Base-by-base conservation (phyloP, 2,113 vertebrate genomes). In the Motacilla tschutschensis region DNA sequence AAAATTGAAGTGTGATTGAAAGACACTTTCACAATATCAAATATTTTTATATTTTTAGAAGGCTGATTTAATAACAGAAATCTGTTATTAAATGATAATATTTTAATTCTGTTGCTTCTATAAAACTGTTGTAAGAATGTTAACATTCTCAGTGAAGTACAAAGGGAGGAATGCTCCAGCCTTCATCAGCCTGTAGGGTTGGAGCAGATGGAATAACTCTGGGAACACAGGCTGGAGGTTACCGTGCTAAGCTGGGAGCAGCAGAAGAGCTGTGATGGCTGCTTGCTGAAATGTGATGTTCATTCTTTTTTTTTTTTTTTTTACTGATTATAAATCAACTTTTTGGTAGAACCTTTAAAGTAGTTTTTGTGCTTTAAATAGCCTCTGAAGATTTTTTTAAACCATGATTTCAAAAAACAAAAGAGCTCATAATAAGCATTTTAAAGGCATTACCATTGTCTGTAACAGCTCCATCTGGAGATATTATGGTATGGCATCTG, bases 11-110 rank as follows among this genome's bases (percentile, higher is more conserved):
- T 94, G 86, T 87, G 80, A 85, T 78, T 91, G 67, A 94, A 95
- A 93, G 82, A 93, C 55, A 74, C 87, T 93, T 91, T 94, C 47
- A 75, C 51, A 43, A 47, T 73, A 77, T 73, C 29, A 83, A 69
- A 88, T 91, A 94, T 95, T 96, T 96, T 96, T 95, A 63, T 96
- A 95, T 94, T 95, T 95, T 92, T 94, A 91, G 72, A 93, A 89
- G 76, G 75, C 58, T 70, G 63, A 87, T 92, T 89, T 87, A 92
- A 84, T 94, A 90, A 85, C 75, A 74, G 75, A 80, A 67, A 51
- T 60, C 48, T 91, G 92, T 92, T 90, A 79, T 85, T 88, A 75
- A 88, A 55, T 63, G 10, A 54, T 59, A 54, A 41, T 75, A 21
- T 53, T 87, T 33, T 44, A 22, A 50, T 79, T 94, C 57, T 94